Evolutionary conservation across 2,797 vertebrate genomes (phyloP).

Genomic region (Scyliorhinus canicula): DNA sequence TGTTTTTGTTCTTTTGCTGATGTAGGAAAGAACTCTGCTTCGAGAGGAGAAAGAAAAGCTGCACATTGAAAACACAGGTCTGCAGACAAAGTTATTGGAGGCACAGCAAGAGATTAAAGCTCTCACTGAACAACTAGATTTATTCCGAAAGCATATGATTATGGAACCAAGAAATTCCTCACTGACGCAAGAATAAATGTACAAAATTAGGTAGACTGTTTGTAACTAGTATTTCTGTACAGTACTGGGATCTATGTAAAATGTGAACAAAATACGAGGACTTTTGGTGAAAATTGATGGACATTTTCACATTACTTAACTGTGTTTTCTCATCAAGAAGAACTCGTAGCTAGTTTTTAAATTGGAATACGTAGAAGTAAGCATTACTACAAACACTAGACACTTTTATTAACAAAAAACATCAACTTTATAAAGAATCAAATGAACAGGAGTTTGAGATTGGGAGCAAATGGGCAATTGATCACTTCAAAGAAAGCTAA

Average conservation of each 20-base stretch:
- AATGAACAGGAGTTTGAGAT: not conserved
- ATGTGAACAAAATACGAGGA: not conserved
- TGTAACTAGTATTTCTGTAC: not conserved
- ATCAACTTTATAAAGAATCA: slow-evolving; percentile 2
- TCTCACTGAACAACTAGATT: slow-evolving; percentile 45
- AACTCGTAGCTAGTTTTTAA: not conserved
- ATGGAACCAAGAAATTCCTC: not conserved
- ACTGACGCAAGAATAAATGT: not conserved
- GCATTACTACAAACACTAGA: slow-evolving; percentile 36
- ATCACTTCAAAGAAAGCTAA: not conserved
- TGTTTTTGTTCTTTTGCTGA: slow-evolving; percentile 41
- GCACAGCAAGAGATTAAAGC: slow-evolving; percentile 65
- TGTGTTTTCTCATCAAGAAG: not conserved
- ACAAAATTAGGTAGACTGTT: not conserved
- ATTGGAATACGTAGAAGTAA: not conserved
- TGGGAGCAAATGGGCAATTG: not conserved
- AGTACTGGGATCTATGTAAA: not conserved
- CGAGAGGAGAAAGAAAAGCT: slow-evolving; percentile 60
- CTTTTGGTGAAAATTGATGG: not conserved
- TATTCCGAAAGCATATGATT: slow-evolving; percentile 7
- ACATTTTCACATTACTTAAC: slow-evolving; percentile 3
- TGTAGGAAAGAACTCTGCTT: slow-evolving; percentile 60
- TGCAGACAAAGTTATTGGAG: slow-evolving; percentile 62
- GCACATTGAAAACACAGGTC: slow-evolving; percentile 38
- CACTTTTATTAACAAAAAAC: not conserved